phyloP scores from a whole-genome alignment of 2,113 vertebrate genomes.

The Panthera uncia region DNA sequence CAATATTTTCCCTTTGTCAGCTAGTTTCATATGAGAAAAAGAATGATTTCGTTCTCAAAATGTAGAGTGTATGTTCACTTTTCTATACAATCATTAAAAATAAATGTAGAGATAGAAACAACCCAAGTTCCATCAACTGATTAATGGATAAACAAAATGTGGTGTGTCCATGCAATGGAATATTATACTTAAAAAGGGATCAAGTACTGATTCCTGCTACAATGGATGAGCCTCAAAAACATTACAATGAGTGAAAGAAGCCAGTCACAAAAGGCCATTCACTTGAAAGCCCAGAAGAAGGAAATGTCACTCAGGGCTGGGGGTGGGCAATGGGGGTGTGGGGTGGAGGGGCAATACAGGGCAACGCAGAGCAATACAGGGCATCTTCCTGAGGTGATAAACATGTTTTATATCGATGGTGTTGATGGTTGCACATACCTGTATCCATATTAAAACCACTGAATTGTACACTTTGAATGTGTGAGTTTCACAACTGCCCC shows the following conservation, averaged over 20 bases:
- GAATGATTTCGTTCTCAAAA: not conserved
- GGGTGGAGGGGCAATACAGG: not conserved
- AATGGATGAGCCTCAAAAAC: not conserved
- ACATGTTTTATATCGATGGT: not conserved
- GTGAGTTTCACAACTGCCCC: not conserved
- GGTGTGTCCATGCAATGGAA: accelerated
- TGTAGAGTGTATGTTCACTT: not conserved
- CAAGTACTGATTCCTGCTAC: not conserved
- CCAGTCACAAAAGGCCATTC: not conserved
- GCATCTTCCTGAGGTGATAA: not conserved
- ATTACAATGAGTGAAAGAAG: not conserved
- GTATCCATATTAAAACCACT: not conserved
- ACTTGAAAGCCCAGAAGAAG: not conserved
- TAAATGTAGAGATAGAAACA: not conserved
- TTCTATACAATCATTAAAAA: not conserved
- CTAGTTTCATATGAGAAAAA: not conserved
- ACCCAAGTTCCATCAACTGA: not conserved
- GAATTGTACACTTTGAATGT: not conserved
- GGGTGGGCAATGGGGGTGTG: accelerated
- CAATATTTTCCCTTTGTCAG: not conserved
- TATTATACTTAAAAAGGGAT: not conserved
- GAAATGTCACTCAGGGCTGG: not conserved
- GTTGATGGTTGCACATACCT: not conserved
- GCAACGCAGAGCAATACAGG: too few relatives aligned
- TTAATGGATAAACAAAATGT: not conserved